Conservation (phyloP, 2,113 vertebrate genomes). For the Columba livia region DNA sequence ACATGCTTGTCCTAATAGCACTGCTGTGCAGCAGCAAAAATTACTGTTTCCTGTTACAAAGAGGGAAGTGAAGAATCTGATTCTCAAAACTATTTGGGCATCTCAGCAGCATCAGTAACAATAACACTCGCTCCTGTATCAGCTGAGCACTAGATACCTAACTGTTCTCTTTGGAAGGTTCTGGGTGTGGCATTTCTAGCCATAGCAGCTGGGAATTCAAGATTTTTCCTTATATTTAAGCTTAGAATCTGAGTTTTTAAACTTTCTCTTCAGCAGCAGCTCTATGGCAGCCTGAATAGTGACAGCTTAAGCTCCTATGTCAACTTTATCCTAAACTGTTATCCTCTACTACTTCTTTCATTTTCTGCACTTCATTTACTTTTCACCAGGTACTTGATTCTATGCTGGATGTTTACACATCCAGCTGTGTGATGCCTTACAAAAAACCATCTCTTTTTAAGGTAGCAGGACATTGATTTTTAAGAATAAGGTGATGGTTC, state of each 20-base stretch:
- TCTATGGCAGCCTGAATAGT: not conserved
- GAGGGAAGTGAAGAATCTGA: not conserved
- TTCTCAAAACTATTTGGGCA: not conserved
- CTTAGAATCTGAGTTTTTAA: not conserved
- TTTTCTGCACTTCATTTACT: not conserved
- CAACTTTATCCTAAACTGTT: not conserved
- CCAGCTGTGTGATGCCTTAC: not conserved
- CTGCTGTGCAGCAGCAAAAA: not conserved
- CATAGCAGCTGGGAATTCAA: not conserved
- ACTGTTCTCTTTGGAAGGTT: not conserved
- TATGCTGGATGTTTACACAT: not conserved
- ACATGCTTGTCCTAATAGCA: accelerated
- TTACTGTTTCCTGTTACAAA: not conserved
- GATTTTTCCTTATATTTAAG: not conserved
- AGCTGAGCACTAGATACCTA: not conserved
- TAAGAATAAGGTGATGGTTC: not conserved
- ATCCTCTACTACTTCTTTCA: not conserved
- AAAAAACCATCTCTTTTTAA: not conserved
- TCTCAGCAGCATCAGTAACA: not conserved
- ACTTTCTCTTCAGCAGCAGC: not conserved
- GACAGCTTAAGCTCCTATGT: not conserved
- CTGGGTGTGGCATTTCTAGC: not conserved
- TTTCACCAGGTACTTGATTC: not conserved
- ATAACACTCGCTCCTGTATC: not conserved
- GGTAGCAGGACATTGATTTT: not conserved